A percentile compares a stretch with the other conserved stretches of the same genome.
Evolutionary conservation across 2,797 vertebrate genomes (phyloP).

Genomic region (Perodicticus potto): DNA sequence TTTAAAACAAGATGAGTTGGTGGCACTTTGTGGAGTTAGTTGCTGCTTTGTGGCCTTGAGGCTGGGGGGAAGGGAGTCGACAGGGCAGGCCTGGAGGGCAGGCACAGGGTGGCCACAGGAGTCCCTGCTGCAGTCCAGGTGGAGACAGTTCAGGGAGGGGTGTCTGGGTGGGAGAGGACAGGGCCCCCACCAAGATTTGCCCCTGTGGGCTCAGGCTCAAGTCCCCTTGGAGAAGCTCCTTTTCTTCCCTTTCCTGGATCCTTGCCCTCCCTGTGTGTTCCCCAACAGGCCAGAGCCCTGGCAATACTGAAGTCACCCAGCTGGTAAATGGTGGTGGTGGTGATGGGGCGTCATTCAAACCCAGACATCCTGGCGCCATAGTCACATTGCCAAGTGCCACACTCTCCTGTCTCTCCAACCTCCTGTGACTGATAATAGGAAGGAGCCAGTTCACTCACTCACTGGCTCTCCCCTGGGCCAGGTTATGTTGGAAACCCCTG

Average conservation of each 20-base stretch:
- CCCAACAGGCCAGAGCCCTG: neutral
- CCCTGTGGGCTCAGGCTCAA: neutral
- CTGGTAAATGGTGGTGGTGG: neutral
- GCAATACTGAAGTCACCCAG: neutral
- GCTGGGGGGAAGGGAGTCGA: no score
- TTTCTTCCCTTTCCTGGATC: neutral
- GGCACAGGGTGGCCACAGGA: neutral
- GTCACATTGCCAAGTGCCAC: no score
- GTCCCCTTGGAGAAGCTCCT: neutral
- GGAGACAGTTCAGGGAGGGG: neutral
- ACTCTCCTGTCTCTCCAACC: neutral
- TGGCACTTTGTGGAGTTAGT: neutral
- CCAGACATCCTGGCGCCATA: neutral
- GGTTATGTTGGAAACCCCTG: neutral
- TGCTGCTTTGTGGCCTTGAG: neutral
- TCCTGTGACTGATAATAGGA: rapidly evolving
- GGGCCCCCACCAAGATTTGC: neutral
- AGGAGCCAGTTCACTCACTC: neutral
- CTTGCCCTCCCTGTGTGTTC: neutral
- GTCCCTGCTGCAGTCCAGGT: neutral
- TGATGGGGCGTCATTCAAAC: neutral
- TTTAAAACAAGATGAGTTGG: neutral
- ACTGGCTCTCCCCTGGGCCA: neutral
- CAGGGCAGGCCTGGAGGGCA: neutral
- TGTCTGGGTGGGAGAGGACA: neutral